phyloP scores from a whole-genome alignment of 2,888 invertebrate species.

The Eupithecia inturbata region DNA sequence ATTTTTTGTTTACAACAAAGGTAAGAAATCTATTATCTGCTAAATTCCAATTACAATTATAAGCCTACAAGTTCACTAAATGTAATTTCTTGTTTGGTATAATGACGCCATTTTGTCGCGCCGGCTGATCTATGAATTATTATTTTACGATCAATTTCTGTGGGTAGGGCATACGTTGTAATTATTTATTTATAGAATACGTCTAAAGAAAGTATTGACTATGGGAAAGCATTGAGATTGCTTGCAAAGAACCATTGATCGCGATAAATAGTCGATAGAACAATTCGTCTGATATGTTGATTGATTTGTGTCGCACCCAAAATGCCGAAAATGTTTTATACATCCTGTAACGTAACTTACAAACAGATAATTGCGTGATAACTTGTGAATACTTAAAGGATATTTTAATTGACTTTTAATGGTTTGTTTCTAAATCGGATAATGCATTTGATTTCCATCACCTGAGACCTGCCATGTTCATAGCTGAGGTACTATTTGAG shows the following conservation, averaged over 20 bases:
- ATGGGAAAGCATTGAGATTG: slow-evolving; percentile 11
- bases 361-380: background rate
- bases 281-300: slow-evolving; percentile 45
- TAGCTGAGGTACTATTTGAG: background rate
- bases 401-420: background rate
- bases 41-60: too few relatives aligned
- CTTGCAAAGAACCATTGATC: slow-evolving; percentile 5
- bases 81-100: slow-evolving; percentile 73
- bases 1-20: slow-evolving; percentile 63
- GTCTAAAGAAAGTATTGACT: slow-evolving; percentile 26
- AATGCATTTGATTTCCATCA: background rate
- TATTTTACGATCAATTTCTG: slow-evolving; percentile 65
- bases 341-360: slow-evolving; percentile 8
- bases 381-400: background rate
- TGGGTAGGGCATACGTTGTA: slow-evolving; percentile 56
- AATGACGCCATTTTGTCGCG: slow-evolving; percentile 84
- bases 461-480: background rate
- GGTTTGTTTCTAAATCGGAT: background rate
- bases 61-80: slow-evolving; percentile 19
- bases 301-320: slow-evolving; percentile 45
- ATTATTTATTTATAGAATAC: slow-evolving; percentile 50
- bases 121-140: slow-evolving; percentile 81
- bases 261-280: slow-evolving; percentile 13
- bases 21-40: slow-evolving; percentile 46
- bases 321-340: slow-evolving; percentile 35